Conservation (phyloP, 2,113 vertebrate genomes). For the Semicossyphus pulcher region DNA sequence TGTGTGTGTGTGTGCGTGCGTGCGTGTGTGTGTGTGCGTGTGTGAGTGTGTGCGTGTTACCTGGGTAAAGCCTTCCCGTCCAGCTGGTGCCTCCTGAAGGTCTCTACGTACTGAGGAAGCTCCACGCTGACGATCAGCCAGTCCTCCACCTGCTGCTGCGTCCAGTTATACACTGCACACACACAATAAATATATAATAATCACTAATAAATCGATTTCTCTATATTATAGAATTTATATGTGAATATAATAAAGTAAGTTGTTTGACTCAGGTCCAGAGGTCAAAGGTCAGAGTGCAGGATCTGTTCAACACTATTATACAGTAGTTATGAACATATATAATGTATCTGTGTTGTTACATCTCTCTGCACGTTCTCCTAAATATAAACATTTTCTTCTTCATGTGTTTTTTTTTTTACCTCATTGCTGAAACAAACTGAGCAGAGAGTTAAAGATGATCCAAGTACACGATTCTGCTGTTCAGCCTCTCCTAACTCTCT, state of each 20-base stretch:
- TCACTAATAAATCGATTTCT: no score
- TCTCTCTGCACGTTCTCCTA: no score
- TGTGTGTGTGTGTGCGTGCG: not conserved
- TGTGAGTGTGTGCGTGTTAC: conserved; percentile 69
- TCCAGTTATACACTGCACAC: conserved; percentile 93
- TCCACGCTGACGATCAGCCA: conserved; percentile 91
- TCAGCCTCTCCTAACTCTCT: no score
- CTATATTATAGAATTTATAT: no score
- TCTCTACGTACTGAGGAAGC: conserved; percentile 91
- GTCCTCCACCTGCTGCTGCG: conserved; percentile 87
- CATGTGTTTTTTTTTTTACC: not conserved
- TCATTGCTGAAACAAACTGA: conserved; percentile 1
- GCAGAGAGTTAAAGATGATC: conserved; percentile 8
- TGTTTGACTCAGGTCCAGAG: no score
- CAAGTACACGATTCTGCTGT: no score
- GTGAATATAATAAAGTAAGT: no score
- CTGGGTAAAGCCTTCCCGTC: conserved; percentile 92
- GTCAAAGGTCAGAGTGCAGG: no score
- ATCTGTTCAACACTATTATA: no score
- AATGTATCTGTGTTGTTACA: no score
- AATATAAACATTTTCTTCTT: conserved; percentile 4
- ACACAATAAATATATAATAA: no score
- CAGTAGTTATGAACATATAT: no score
- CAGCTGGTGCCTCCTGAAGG: conserved; percentile 88
- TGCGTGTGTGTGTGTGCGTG: not conserved